Conservation (phyloP, 2,888 invertebrate genomes). For the Dioctria linearis region DNA sequence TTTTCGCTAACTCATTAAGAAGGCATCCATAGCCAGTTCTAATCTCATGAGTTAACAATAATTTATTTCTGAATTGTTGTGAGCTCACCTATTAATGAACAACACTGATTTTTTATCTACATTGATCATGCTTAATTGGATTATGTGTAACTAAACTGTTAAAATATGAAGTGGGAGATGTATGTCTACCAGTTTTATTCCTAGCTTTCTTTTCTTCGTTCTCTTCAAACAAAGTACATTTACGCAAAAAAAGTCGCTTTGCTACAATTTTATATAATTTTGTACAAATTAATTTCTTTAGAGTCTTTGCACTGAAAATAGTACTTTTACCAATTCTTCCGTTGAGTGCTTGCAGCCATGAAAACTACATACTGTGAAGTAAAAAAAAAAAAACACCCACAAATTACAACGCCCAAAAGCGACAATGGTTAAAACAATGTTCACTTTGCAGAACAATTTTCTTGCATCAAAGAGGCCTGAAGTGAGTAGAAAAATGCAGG, state of each 20-base stretch:
- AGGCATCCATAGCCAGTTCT: no score
- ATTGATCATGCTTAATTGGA: no score
- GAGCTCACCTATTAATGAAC: no score
- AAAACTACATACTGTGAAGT: conserved; percentile 43
- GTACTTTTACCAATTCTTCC: conserved; percentile 40
- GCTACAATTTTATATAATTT: conserved; percentile 7
- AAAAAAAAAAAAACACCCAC: conserved; percentile 6
- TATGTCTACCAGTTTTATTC: no score
- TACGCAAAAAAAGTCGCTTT: neutral
- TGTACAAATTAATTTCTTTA: conserved; percentile 43
- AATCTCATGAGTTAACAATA: no score
- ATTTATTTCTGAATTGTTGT: no score
- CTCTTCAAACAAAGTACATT: no score
- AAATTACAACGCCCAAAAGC: conserved; percentile 36
- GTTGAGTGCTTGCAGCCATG: conserved; percentile 24
- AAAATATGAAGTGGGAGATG: no score
- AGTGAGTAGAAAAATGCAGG: conserved; percentile 29
- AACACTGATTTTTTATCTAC: no score
- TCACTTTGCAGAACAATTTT: conserved; percentile 44
- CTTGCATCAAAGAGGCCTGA: conserved; percentile 37
- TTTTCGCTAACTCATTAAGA: no score
- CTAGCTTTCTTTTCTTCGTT: no score
- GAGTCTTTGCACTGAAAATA: conserved; percentile 17
- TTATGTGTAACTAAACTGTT: no score
- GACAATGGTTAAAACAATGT: conserved; percentile 50